Percentiles rank a stretch among this genome's conserved stretches.
phyloP scores from a whole-genome alignment of 2,888 invertebrate genomes.

The Microplitis deprimator region DNA sequence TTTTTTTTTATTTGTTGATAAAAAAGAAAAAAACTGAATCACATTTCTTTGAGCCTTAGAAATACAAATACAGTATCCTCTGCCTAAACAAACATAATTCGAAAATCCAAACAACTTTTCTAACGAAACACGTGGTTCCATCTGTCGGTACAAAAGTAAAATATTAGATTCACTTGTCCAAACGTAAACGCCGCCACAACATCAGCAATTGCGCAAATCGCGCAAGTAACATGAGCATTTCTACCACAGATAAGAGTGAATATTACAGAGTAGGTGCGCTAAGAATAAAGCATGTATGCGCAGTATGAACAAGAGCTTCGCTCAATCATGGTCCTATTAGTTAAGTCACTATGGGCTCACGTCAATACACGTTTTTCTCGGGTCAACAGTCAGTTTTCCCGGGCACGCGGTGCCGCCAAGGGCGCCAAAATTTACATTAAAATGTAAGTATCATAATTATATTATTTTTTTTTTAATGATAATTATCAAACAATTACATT shows the following conservation, averaged over 20 bases:
- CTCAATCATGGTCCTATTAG: constrained; percentile 60
- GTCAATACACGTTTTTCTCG: constrained; percentile 54
- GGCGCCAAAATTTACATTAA: constrained; percentile 48
- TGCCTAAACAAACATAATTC: too few relatives aligned
- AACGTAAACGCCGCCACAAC: neutral
- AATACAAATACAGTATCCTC: too few relatives aligned
- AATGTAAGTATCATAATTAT: constrained; percentile 51
- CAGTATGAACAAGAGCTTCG: constrained; percentile 35
- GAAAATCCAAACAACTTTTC: too few relatives aligned
- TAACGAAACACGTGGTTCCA: neutral
- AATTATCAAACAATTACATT: neutral
- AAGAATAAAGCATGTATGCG: constrained; percentile 36
- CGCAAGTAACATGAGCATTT: neutral
- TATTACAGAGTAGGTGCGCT: constrained; percentile 11
- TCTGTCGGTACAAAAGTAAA: neutral
- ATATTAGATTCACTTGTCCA: neutral
- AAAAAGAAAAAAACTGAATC: too few relatives aligned
- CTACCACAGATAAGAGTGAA: neutral
- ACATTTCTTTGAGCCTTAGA: too few relatives aligned
- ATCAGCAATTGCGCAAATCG: constrained; percentile 45
- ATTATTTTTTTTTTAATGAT: neutral
- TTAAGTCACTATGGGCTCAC: constrained; percentile 57
- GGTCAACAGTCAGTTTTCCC: constrained; percentile 50
- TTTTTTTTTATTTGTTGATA: too few relatives aligned
- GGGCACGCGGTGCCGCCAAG: constrained; percentile 45